These are phyloP conservation scores for Polyommatus iphigenia DNA, from an alignment of 2,888 invertebrate genomes.

Conservation along the genomic window DNA sequence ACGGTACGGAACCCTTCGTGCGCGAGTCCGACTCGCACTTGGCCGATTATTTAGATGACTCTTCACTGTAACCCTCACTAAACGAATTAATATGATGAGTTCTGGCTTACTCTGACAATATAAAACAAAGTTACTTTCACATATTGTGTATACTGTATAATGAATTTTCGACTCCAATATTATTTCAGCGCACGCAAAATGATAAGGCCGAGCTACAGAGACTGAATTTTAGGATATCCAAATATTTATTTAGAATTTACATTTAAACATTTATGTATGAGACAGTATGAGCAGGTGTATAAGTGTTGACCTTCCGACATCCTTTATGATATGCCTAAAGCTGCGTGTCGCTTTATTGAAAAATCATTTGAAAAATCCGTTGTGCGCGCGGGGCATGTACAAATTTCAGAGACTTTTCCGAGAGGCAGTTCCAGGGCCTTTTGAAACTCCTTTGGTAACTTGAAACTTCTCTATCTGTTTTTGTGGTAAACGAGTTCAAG, in stretches of 20 bases:
- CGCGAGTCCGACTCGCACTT: too few relatives aligned
- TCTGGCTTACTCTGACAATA: slow-evolving; percentile 13
- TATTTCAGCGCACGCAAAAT: slow-evolving; percentile 23
- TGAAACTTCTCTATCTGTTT: too few relatives aligned
- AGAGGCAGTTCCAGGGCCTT: background rate
- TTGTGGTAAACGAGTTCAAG: too few relatives aligned
- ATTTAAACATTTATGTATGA: slow-evolving; percentile 40
- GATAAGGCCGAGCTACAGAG: slow-evolving; percentile 32
- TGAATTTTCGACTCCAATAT: slow-evolving; percentile 34
- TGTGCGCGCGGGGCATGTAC: background rate
- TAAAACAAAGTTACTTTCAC: slow-evolving; percentile 26
- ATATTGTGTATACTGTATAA: slow-evolving; percentile 29
- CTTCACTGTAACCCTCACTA: background rate
- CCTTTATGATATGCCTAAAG: slow-evolving; percentile 34
- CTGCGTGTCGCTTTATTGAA: background rate
- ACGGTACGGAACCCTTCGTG: too few relatives aligned
- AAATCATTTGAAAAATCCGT: background rate
- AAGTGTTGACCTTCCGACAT: slow-evolving; percentile 19
- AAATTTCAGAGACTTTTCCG: background rate
- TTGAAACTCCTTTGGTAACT: too few relatives aligned
- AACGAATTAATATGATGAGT: slow-evolving; percentile 6
- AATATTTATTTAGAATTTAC: slow-evolving; percentile 50
- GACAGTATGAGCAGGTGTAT: slow-evolving; percentile 12
- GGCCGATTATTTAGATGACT: too few relatives aligned
- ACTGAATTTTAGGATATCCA: slow-evolving; percentile 41